Conservation (phyloP, 2,113 vertebrate species). For the Elephantulus edwardii region DNA sequence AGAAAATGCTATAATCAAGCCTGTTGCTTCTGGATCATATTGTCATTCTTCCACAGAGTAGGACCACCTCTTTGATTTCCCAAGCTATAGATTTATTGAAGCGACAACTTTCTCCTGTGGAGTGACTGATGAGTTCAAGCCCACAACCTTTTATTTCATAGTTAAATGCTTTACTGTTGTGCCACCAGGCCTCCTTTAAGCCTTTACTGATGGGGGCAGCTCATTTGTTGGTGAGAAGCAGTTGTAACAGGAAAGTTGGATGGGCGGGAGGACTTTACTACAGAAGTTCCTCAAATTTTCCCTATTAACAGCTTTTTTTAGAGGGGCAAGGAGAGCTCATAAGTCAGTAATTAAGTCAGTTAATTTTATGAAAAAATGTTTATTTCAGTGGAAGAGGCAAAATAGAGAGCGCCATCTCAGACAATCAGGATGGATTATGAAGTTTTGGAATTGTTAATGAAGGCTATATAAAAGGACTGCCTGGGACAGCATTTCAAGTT, state of each 20-base stretch:
- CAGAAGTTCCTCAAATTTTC: neutral
- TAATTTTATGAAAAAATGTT: neutral
- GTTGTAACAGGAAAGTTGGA: slow-evolving; percentile 52
- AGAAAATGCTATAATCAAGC: neutral
- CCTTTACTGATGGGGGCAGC: slow-evolving; percentile 60
- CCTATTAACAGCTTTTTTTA: neutral
- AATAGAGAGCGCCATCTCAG: neutral
- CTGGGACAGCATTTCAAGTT: too few species aligned
- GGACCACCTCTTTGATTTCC: too few species aligned
- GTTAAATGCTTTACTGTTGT: neutral
- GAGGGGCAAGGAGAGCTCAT: too few species aligned
- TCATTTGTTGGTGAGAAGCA: slow-evolving; percentile 73
- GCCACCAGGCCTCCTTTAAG: neutral
- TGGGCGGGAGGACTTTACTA: neutral
- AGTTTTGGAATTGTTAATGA: slow-evolving; percentile 8
- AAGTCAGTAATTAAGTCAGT: slow-evolving; percentile 25
- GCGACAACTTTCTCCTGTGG: too few species aligned
- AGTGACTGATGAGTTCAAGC: too few species aligned
- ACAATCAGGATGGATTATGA: neutral
- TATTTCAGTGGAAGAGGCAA: neutral
- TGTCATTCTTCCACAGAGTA: too few species aligned
- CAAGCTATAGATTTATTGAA: too few species aligned
- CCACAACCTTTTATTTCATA: too few species aligned
- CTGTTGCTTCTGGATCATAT: too few species aligned
- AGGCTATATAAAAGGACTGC: neutral